Conservation (phyloP, 2,888 invertebrate genomes). For the Neoaliturus tenellus region DNA sequence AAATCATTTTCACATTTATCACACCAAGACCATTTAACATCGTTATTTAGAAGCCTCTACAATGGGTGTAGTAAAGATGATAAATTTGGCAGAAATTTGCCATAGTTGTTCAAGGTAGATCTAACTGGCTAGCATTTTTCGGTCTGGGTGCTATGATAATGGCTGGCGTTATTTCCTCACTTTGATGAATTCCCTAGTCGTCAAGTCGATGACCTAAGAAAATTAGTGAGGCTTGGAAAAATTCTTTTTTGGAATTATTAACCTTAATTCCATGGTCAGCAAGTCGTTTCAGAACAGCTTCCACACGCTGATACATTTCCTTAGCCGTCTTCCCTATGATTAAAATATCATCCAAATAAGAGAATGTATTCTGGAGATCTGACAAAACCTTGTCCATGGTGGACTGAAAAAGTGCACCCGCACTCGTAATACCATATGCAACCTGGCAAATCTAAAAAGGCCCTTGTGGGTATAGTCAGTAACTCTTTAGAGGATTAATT, state of each 20-base stretch:
- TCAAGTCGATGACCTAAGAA: slow-evolving; percentile 56
- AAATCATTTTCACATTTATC: slow-evolving; percentile 6
- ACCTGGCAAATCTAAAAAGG: slow-evolving; percentile 48
- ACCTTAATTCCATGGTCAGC: slow-evolving; percentile 54
- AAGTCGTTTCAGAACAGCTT: slow-evolving; percentile 61
- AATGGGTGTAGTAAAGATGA: background rate
- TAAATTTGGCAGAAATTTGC: slow-evolving; percentile 19
- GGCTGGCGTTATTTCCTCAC: background rate
- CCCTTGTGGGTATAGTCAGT: slow-evolving; percentile 48
- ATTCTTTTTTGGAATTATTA: slow-evolving; percentile 55
- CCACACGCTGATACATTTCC: slow-evolving; percentile 62
- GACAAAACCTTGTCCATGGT: slow-evolving; percentile 62
- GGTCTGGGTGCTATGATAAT: background rate
- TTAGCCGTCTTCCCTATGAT: slow-evolving; percentile 54
- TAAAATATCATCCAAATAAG: slow-evolving; percentile 67
- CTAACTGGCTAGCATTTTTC: background rate
- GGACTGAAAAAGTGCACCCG: slow-evolving; percentile 63
- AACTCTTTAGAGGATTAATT: slow-evolving; percentile 11
- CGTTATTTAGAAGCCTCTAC: background rate
- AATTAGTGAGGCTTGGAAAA: slow-evolving; percentile 4
- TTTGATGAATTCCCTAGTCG: slow-evolving; percentile 1
- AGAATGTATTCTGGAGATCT: slow-evolving; percentile 62
- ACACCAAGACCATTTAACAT: background rate
- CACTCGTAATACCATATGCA: slow-evolving; percentile 6
- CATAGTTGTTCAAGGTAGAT: background rate